Base-by-base conservation (phyloP, 2,888 invertebrate species). In the Pammene fasciana region DNA sequence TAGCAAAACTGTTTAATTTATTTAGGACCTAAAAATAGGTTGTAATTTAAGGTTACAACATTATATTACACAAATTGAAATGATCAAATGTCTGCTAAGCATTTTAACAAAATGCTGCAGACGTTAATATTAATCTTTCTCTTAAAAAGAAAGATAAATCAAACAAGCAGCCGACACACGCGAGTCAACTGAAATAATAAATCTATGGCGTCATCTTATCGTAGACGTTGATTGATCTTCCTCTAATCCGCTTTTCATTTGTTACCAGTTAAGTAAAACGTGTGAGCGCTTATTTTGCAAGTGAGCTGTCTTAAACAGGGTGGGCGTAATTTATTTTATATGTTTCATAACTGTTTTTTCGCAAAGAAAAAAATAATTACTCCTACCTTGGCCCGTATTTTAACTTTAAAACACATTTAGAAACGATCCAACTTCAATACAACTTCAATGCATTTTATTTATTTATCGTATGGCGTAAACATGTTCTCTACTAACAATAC, bases 131-230 rank as follows among this genome's bases (percentile, higher is more conserved):
- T 62, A 62, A 52, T 50, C 41, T 41, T 52, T 18, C 57, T 48
- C 48, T 46, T 18, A 50, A 62, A 62, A 62, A 62, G 62, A n/a
- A 41, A 62, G 62, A 62, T 62, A 52, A 52, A 62, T 62, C 62
- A 62, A 62, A 62, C 62, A 50, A 50, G 50, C 62, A 18, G 50
- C 50, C 62, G 62, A 62, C 62, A 62, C 62, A 62, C 50, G 62
- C 50, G 62, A 62, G 62, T 62, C 62, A 62, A 52, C 60, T 50
- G 62, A 18, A 62, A 62, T 62, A 62, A 62, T 62, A 62, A 62
- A 62, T 62, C 62, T 41, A 62, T 50, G 62, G 62, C 50, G 62
- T 62, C 62, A 62, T 62, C 62, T 62, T 62, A 62, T 62, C 62
- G 6, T 9, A 26, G 62, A 62, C 62, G 50, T 62, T 62, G 62